Evolutionary conservation across 2,888 invertebrate genomes (phyloP).

Genomic region (Meganola albula): DNA sequence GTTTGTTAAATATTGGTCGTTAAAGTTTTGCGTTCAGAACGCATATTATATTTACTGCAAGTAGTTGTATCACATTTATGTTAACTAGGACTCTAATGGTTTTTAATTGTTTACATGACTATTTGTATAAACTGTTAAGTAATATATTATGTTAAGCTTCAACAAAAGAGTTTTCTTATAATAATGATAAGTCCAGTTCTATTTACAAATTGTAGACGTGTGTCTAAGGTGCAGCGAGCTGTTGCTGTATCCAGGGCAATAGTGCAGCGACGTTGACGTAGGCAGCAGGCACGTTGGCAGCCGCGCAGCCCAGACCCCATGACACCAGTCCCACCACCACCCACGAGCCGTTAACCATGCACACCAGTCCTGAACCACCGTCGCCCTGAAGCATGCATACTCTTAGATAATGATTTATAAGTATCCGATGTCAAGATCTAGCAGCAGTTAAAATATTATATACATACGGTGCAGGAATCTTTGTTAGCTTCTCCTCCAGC

Average conservation of each 20-base stretch:
- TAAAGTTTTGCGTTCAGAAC: conserved; percentile 72
- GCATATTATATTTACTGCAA: conserved; percentile 53
- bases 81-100: conserved; percentile 63
- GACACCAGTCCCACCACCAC: conserved; percentile 82
- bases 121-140: conserved; percentile 74
- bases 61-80: conserved; percentile 48
- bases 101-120: conserved; percentile 72
- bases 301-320: conserved; percentile 87
- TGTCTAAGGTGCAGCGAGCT: conserved; percentile 50
- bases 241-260: conserved; percentile 81
- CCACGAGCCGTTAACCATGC: conserved; percentile 76
- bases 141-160: conserved; percentile 72
- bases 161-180: conserved; percentile 18
- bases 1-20: conserved; percentile 55
- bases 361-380: conserved; percentile 85
- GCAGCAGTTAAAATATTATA: too few species aligned
- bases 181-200: not conserved
- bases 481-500: conserved; percentile 87
- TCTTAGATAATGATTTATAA: too few species aligned
- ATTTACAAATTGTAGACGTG: too few species aligned
- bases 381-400: too few species aligned
- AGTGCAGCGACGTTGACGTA: conserved; percentile 85
- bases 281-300: conserved; percentile 83
- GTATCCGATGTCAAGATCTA: too few species aligned
- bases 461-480: conserved; percentile 85